A percentile compares a stretch with the other conserved stretches of the same genome.
phyloP scores from a whole-genome alignment of 2,888 invertebrate species.

The Ceriagrion tenellum region DNA sequence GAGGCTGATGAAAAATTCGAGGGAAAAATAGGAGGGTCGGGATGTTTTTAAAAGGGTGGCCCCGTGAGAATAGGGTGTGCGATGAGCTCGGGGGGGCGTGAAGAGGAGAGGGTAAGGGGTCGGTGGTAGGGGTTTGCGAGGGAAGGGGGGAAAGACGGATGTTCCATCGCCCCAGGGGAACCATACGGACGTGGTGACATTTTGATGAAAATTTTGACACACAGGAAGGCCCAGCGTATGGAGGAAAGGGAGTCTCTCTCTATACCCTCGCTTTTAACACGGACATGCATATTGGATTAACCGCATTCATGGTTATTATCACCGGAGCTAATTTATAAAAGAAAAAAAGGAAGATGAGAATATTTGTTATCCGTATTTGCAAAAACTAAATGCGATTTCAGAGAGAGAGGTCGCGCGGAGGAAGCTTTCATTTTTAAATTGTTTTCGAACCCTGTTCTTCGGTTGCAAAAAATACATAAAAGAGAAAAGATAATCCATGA shows the following conservation, averaged over 20 bases:
- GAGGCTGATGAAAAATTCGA: background rate
- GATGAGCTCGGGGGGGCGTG: background rate
- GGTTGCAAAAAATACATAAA: background rate
- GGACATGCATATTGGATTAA: background rate
- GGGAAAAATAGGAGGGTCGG: background rate
- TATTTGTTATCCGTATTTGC: background rate
- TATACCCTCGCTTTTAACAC: background rate
- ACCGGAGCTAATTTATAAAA: conserved; percentile 3
- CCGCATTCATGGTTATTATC: background rate
- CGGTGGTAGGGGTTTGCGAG: too few species aligned
- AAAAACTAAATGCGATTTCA: background rate
- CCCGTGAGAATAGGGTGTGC: background rate
- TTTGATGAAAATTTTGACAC: background rate
- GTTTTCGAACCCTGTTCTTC: background rate
- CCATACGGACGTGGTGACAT: background rate
- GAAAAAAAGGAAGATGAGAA: background rate
- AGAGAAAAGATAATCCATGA: background rate
- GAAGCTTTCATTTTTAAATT: background rate
- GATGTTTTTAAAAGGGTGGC: background rate
- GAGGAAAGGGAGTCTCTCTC: background rate
- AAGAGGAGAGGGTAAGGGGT: background rate
- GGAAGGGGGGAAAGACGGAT: too few species aligned
- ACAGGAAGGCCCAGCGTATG: background rate
- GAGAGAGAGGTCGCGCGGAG: background rate
- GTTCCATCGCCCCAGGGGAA: background rate